Base-by-base conservation (phyloP, 64 coral and sea anemone genomes). In the Stichodactyla mertensii region DNA sequence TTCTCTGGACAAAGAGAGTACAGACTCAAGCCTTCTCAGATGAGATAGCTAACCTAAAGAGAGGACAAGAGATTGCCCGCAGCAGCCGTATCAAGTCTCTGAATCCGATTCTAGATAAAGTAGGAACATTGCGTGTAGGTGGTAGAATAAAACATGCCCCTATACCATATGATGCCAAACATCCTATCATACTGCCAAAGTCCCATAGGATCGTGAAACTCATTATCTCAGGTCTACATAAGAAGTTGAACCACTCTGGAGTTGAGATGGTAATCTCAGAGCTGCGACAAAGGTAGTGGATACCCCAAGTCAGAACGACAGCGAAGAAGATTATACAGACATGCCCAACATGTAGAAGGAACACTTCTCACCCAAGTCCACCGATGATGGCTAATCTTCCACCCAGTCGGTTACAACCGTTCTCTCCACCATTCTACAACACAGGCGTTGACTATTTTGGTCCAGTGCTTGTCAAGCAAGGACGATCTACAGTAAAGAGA, bases 71-170 rank as follows among this genome's bases (percentile, higher is more conserved):
- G 18, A 82, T 88, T 23, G 5, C 4, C 10, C 36, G 7, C 54
- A n/a, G 77, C 10, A 83, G 79, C 22, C 24, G n/a, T 55, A 36
- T 88, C 11, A 81, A 62, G n/a, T 81, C 74, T 18, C 51, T 88
- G 9, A 79, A 89, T 36, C 87, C 87, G 18, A 9, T 51, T 18
- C 20, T 89, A 59, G 87, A 82, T 18, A 55, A 88, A 52, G 77
- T 54, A 15, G 31, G 5, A 15, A 11, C 7, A 0, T 52, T 91
- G 55, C 71, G 84, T 23, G 58, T 91, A n/a, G 84, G 84, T 14
- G 89, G 89, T 27, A 71, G 77, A 80, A 57, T 87, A 4, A 78
- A 85, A 79, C 89, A 86, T 54, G 89, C 84, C 10, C 31, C 70
- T 78, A 78, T 78, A 45, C 45, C 77, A 0, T 78, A 78, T 78